A percentile compares a stretch with the other conserved stretches of the same genome.
phyloP scores from a whole-genome alignment of 2,888 invertebrate species.

The Branchellion lobata region DNA sequence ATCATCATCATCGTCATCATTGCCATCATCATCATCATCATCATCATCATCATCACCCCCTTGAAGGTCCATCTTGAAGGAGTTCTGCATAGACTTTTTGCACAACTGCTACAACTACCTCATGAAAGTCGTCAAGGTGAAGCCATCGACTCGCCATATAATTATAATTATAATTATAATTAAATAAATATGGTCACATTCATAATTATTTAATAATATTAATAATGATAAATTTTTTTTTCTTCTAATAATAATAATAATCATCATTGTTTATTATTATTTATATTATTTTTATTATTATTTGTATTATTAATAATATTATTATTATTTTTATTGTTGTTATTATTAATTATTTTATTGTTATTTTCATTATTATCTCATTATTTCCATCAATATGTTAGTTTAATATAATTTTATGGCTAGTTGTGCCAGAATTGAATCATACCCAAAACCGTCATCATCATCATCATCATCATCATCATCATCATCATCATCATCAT shows the following conservation, averaged over 20 bases:
- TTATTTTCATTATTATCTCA: background rate
- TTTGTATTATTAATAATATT: background rate
- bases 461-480: constrained; percentile 27
- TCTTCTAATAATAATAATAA: no score
- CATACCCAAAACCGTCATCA: background rate
- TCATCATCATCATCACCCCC: no score
- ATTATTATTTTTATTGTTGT: background rate
- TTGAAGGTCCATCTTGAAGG: constrained; percentile 73
- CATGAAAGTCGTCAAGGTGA: constrained; percentile 84
- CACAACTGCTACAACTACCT: constrained; percentile 88
- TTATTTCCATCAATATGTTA: background rate
- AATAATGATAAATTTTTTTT: no score
- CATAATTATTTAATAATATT: background rate
- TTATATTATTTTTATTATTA: no score
- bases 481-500: constrained; percentile 19
- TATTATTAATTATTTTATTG: background rate
- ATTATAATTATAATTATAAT: background rate
- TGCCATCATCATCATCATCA: no score
- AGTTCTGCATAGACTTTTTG: constrained; percentile 89
- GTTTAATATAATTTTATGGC: no score
- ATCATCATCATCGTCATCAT: constrained; percentile 2
- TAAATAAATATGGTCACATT: background rate
- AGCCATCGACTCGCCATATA: no score
- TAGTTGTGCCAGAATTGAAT: no score
- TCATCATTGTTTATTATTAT: no score